Evolutionary conservation across 2,797 vertebrate genomes (phyloP), one percentile per base, ranked within the genome.

Genomic region (Pteronotus mesoamericanus): DNA sequence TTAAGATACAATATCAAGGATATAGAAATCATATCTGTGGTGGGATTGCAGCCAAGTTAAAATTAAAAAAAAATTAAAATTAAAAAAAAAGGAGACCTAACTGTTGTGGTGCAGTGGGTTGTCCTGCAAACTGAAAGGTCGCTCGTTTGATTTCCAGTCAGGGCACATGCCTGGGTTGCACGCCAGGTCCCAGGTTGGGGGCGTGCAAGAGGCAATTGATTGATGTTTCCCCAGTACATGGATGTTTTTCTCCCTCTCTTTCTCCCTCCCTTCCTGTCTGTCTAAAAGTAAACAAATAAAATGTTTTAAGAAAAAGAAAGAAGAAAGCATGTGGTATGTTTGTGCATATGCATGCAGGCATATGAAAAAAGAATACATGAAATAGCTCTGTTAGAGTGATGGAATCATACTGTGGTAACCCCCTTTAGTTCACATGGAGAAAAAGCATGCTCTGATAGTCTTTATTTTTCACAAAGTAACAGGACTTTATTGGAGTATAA

Each of bases 401-500:
- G 9, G 46, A 39, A 44, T 74, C 8, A 26, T 18, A 71, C 9
- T 37, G 14, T 48, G 21, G 77, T 88, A 88, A 90, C 4, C 6
- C 53, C 22, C 16, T 84, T 87, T 83, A 39, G 55, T 55, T 88
- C 66, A 78, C 3, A 32, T 8, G 37, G 11, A 69, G 15, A 79
- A 92, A 92, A 96, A 55, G 21, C 92, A 82, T 39, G 26, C 29
- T 61, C 55, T 71, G 6, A 55, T 72, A 61, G 29, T 34, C 44
- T 84, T 92, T 85, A 78, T 72, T 91, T 91, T 71, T 71, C 91
- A n/a, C n/a, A 92, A 48, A 55, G 12, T 86, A 94, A 86, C 2
- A 74, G 12, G 64, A 86, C 18, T 96, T 94, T 94, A 95, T 87
- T 93, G 26, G 91, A 92, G 10, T 19, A 68, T 48, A 91, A 93